Base-by-base conservation (phyloP, 37 sponge, comb jelly and placozoan genomes). In the Cladorhizidae sp. region DNA sequence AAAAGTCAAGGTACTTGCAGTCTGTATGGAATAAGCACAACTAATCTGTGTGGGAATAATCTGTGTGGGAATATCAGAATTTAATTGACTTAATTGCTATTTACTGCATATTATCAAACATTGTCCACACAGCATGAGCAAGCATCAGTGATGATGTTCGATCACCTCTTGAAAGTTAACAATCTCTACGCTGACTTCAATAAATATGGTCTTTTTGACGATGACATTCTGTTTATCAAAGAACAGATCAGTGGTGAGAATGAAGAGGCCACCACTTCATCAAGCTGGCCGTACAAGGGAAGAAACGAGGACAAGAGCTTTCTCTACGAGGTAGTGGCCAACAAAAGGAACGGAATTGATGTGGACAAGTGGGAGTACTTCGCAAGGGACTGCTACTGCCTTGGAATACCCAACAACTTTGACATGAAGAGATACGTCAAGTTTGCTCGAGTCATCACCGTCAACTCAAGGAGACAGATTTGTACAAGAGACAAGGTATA, bases 351-450 rank as follows among this genome's bases (percentile, higher is more conserved):
- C 74, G 97, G 97, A 0, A 84, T 96, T 63, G 99, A 98, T 75
- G 99, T 98, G 40, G 99, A 98, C 74, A 98, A 98, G 81, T 98
- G 97, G 93, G 99, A 98, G 79, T 98, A 98, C 81, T 91, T 98
- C 85, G 84, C 95, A 3, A 57, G 99, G 37, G 99, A 98, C 67
- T 93, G 94, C 43, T 87, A 98, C 62, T 80, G 86, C 51, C 81
- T 98, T 21, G 96, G 96, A 0, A 90, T 98, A 12, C 79, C 89
- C 18, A 90, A 80, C 63, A 95, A 76, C 64, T 95, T 98, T 78
- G 99, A 98, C 64, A 57, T 80, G 74, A 54, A 72, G 50, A 65
- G 97, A 20, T 87, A 67, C 70, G 87, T 96, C 88, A 79, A 77
- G 56, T 93, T 96, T 80, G 91, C 83, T 22, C 54, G 97, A 22